These are phyloP conservation scores for Lithophane leautieri DNA, from an alignment of 2,888 invertebrate genomes.

Conservation along the genomic window DNA sequence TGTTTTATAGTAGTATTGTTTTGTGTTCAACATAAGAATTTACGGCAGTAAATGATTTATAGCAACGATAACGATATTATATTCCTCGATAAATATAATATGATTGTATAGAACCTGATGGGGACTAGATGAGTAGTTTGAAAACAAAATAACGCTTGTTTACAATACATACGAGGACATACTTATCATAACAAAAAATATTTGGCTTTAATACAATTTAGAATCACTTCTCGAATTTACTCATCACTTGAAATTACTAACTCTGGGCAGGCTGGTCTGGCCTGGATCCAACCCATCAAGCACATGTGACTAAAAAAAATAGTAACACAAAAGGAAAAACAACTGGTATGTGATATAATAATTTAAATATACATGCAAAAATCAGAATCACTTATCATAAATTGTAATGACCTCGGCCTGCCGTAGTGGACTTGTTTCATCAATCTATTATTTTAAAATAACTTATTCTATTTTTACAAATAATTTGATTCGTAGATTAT, in stretches of 20 bases:
- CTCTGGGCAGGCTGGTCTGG: conserved; percentile 5
- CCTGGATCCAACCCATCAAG: conserved; percentile 9
- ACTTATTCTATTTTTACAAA: conserved; percentile 40
- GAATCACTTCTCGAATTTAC: conserved; percentile 33
- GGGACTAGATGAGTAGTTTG: conserved; percentile 69
- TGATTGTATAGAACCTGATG: conserved; percentile 65
- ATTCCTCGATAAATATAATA: conserved; percentile 56
- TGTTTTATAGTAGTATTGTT: conserved; percentile 64
- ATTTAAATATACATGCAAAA: conserved; percentile 38
- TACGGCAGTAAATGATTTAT: conserved; percentile 46
- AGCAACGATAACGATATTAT: conserved; percentile 55
- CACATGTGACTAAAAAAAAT: conserved; percentile 1
- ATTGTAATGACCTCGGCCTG: conserved; percentile 33
- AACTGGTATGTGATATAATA: conserved; percentile 17
- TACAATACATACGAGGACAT: conserved; percentile 52
- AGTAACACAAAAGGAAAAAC: conserved; percentile 26
- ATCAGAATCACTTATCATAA: conserved; percentile 11
- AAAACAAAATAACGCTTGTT: conserved; percentile 54
- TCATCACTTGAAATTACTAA: conserved; percentile 26
- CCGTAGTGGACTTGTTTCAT: conserved; percentile 26
- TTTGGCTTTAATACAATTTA: conserved; percentile 59
- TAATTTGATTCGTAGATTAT: conserved; percentile 31
- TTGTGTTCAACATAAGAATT: conserved; percentile 55
- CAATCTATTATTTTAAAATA: conserved; percentile 36
- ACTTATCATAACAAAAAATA: conserved; percentile 35